Evolutionary conservation across 1,140 invertebrate genomes (phyloP), one percentile per base, ranked within the genome.

Genomic region (Temnothorax longispinosus): DNA sequence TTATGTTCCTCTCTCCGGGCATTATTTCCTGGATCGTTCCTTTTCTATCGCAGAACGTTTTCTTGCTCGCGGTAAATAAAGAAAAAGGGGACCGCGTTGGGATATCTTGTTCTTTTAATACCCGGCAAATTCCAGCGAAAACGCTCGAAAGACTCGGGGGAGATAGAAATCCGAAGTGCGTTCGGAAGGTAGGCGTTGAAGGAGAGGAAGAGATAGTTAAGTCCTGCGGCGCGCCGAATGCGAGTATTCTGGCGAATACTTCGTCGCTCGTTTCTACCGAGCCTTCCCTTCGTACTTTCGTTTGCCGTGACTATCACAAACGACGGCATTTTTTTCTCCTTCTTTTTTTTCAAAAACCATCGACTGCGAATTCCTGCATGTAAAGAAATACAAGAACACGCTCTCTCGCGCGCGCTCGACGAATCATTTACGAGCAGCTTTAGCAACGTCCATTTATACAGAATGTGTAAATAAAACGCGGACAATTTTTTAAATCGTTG

Each of bases 41-140:
- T 47, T 32, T 27, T 38, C n/a, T 64, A 44, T 21, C 52, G 38
- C n/a, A 21, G 18, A 74, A 32, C 67, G 69, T 72, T 82, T 84
- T 75, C 80, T 54, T 54, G 15, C 54, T 35, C 52, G 13, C 18
- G 67, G 27, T 75, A 84, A 84, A 84, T 84, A 84, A 84, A 84
- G 27, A 18, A 58, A 41, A 18, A 58, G 32, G n/a, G 44, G 32
- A 44, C n/a, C 35, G 13, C 27, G 54, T 13, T 56, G 41, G 56
- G 69, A 75, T 84, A 60, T 84, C 80, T 84, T 84, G 80, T 75
- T 84, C 69, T 84, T 84, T 84, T 84, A 75, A 74, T 84, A 75
- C 80, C 35, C 80, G 54, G 69, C 41, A 62, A 84, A 84, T 84
- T 84, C 69, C 80, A 75, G n/a, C 38, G 21, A 32, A 56, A 8